A percentile compares a stretch with the other conserved stretches of the same genome.
phyloP scores from a whole-genome alignment of 1,140 invertebrate genomes.

The Doryteuthis pealeii region DNA sequence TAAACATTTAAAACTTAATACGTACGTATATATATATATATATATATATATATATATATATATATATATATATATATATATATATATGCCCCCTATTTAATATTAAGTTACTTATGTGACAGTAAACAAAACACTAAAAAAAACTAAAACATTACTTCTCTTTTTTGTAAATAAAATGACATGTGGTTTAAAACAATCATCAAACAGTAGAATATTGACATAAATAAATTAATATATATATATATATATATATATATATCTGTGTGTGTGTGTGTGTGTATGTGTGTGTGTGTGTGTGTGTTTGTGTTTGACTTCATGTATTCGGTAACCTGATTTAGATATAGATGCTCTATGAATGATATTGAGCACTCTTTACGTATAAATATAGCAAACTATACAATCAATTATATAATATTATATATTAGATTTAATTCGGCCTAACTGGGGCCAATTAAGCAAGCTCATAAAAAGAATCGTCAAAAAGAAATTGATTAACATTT shows the following conservation, averaged over 20 bases:
- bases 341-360: too few relatives aligned
- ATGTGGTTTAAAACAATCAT: background rate
- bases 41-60: background rate
- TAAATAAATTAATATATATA: background rate
- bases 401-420: too few relatives aligned
- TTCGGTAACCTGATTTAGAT: too few relatives aligned
- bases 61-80: background rate
- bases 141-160: background rate
- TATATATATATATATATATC: background rate
- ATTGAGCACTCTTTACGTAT: too few relatives aligned
- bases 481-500: too few relatives aligned
- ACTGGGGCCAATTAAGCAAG: too few relatives aligned
- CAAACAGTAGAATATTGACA: background rate
- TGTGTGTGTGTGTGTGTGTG: constrained; percentile 1
- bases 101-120: background rate
- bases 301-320: too few relatives aligned
- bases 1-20: background rate
- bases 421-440: too few relatives aligned
- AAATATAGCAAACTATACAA: too few relatives aligned
- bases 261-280: constrained; percentile 2
- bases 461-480: too few relatives aligned
- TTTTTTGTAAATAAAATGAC: background rate
- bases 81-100: background rate
- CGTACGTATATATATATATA: background rate
- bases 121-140: background rate